phyloP scores from a whole-genome alignment of 2,888 invertebrate genomes.

The Drosophila glabriapex region DNA sequence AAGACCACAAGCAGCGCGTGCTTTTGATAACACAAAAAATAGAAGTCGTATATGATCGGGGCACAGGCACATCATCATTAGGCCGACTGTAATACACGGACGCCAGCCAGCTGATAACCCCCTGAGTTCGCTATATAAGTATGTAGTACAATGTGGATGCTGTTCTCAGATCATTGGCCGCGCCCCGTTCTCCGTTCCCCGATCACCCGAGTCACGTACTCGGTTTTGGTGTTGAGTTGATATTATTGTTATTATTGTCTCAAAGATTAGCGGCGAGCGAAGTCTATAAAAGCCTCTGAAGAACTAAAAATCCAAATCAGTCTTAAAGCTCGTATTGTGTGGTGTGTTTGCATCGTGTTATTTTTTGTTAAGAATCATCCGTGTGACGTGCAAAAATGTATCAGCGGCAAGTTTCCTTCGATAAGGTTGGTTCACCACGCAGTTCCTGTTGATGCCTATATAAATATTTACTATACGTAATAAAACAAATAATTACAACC shows the following conservation, averaged over 20 bases:
- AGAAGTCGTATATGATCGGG: background rate
- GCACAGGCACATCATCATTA: constrained; percentile 1
- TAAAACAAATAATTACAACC: constrained; percentile 5
- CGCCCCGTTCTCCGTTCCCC: constrained; percentile 17
- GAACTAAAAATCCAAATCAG: constrained; percentile 61
- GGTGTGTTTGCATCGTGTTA: constrained; percentile 35
- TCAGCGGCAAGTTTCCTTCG: constrained; percentile 82
- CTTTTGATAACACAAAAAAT: constrained; percentile 32
- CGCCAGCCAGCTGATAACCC: constrained; percentile 48
- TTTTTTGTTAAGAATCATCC: constrained; percentile 2
- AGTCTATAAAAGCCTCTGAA: constrained; percentile 79
- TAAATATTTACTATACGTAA: background rate
- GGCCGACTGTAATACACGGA: constrained; percentile 2
- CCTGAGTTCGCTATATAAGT: constrained; percentile 11
- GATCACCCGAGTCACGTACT: constrained; percentile 1
- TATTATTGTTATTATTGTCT: constrained; percentile 50
- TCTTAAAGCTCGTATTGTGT: constrained; percentile 54
- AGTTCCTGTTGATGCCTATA: background rate
- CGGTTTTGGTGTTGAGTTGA: constrained; percentile 37
- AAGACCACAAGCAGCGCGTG: constrained; percentile 51
- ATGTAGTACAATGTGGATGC: constrained; percentile 30
- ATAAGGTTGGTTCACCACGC: constrained; percentile 77
- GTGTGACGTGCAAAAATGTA: constrained; percentile 69
- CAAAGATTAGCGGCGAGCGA: constrained; percentile 50
- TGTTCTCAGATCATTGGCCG: constrained; percentile 34